phyloP scores from a whole-genome alignment of 2,113 vertebrate genomes.

The Eulacestoma nigropectus region DNA sequence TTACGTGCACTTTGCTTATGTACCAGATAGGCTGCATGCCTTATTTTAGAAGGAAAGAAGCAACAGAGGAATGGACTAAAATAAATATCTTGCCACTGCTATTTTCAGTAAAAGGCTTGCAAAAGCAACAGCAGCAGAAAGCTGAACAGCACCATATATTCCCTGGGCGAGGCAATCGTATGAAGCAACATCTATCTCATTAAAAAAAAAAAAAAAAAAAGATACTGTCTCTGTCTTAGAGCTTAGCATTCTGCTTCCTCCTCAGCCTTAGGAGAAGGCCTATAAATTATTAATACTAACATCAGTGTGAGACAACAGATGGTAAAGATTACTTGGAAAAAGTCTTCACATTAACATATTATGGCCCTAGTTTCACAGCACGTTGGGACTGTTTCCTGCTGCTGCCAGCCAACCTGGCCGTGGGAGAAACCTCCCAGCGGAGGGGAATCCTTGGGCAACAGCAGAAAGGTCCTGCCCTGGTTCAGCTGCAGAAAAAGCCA shows the following conservation, averaged over 20 bases:
- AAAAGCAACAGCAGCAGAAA: neutral
- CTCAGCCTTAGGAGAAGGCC: slow-evolving; percentile 53
- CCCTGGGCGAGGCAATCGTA: neutral
- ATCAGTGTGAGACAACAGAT: slow-evolving; percentile 66
- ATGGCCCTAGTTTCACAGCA: neutral
- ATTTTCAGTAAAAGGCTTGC: neutral
- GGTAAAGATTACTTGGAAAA: slow-evolving; percentile 67
- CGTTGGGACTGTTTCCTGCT: slow-evolving; percentile 8
- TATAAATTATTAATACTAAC: slow-evolving; percentile 63
- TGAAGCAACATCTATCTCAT: slow-evolving; percentile 25
- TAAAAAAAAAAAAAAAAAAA: neutral
- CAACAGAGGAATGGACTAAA: slow-evolving; percentile 6
- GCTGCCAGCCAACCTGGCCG: neutral
- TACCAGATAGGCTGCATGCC: neutral
- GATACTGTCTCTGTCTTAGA: neutral
- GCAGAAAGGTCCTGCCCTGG: neutral
- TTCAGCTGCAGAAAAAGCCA: neutral
- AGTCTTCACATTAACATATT: slow-evolving; percentile 56
- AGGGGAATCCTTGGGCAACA: slow-evolving; percentile 15
- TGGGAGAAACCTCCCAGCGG: neutral
- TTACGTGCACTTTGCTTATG: slow-evolving; percentile 11
- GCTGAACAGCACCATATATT: neutral
- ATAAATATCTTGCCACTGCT: neutral
- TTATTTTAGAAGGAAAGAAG: slow-evolving; percentile 34
- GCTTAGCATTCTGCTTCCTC: slow-evolving; percentile 46